Conservation (phyloP, 2,888 invertebrate species). For the Salticus scenicus region DNA sequence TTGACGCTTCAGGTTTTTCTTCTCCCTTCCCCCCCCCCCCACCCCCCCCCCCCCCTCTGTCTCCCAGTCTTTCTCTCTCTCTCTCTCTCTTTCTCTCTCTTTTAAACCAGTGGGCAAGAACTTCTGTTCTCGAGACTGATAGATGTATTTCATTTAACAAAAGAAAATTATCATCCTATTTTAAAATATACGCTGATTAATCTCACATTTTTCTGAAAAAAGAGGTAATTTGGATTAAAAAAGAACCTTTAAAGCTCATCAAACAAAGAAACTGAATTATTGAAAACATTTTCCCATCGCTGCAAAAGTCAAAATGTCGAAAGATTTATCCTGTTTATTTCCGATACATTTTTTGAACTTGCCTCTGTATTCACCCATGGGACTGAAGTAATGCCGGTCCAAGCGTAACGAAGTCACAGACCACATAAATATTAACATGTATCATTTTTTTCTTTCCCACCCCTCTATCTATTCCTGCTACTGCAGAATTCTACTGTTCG, state of each 20-base stretch:
- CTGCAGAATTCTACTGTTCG: neutral
- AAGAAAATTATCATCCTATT: no score
- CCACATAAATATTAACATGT: constrained; percentile 64
- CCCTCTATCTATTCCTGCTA: neutral
- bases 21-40: no score
- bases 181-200: no score
- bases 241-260: no score
- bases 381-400: neutral
- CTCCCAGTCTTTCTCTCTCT: neutral
- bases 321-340: neutral
- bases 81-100: neutral
- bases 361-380: neutral
- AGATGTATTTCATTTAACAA: no score
- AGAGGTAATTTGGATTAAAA: no score
- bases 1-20: no score
- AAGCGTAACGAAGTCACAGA: constrained; percentile 41
- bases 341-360: constrained; percentile 5
- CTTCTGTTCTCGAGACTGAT: no score
- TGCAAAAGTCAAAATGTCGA: neutral
- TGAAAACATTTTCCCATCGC: no score
- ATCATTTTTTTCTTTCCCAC: neutral
- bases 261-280: no score
- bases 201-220: no score
- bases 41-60: neutral
- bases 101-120: neutral